Percentiles rank a stretch among this genome's conserved stretches.
Evolutionary conservation across 2,888 invertebrate species (phyloP).

Genomic region (Eristalis arbustorum): DNA sequence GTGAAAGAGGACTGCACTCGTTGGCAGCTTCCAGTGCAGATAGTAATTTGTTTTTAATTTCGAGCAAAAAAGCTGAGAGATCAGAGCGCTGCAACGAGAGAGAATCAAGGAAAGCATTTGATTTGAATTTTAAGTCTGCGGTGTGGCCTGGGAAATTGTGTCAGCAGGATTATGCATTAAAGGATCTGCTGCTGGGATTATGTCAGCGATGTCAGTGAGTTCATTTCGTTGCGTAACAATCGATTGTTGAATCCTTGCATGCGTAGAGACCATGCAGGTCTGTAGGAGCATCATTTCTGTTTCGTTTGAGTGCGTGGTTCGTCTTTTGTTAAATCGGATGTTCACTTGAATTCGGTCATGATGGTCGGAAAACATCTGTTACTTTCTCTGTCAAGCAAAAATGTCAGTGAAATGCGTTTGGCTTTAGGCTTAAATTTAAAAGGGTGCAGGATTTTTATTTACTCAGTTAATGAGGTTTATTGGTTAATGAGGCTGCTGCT

Average conservation of each 20-base stretch:
- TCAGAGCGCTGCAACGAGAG: background rate
- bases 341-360: background rate
- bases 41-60: conserved; percentile 42
- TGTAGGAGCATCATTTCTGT: background rate
- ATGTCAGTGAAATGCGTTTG: too few species aligned
- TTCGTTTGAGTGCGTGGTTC: background rate
- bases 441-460: too few species aligned
- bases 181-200: background rate
- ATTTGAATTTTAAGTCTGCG: conserved; percentile 14
- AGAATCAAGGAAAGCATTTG: background rate
- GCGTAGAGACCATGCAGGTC: background rate
- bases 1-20: conserved; percentile 22
- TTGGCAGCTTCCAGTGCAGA: conserved; percentile 1
- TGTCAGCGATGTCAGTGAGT: background rate
- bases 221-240: background rate
- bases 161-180: background rate
- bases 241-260: background rate
- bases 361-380: background rate
- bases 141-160: background rate
- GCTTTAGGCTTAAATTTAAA: too few species aligned
- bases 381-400: background rate
- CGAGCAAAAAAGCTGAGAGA: background rate
- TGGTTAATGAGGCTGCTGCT: too few species aligned
- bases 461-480: too few species aligned
- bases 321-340: background rate